These are phyloP conservation scores for Astyanax mexicanus DNA, from an alignment of 2,797 vertebrate species.

Conservation along the genomic window DNA sequence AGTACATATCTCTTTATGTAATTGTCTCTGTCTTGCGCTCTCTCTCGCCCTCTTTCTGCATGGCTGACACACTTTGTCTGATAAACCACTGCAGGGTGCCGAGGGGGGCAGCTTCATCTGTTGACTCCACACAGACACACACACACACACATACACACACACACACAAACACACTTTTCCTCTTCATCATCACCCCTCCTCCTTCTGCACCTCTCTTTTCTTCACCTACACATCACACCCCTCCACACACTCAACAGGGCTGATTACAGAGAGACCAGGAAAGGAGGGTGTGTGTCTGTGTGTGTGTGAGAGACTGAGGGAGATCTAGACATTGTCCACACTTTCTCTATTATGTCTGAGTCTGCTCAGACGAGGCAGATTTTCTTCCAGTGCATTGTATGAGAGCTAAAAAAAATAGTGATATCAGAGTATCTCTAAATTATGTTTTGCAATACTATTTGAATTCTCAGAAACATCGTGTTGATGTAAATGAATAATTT, in stretches of 20 bases:
- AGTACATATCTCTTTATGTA: not conserved
- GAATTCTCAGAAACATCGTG: too few species aligned
- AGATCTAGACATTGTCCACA: slow-evolving; percentile 3
- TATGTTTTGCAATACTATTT: too few species aligned
- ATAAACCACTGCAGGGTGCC: slow-evolving; percentile 39
- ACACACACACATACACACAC: not conserved
- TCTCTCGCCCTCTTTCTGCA: slow-evolving; percentile 28
- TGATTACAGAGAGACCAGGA: slow-evolving; percentile 47
- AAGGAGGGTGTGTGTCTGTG: slow-evolving; percentile 15
- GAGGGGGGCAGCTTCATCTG: slow-evolving; percentile 38
- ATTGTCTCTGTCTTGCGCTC: not conserved
- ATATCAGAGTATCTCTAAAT: too few species aligned
- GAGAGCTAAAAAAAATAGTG: too few species aligned
- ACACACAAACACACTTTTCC: too few species aligned
- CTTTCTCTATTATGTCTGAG: not conserved
- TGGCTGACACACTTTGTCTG: slow-evolving; percentile 15
- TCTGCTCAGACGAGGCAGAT: not conserved
- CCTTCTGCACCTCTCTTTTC: not conserved
- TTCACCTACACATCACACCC: slow-evolving; percentile 12
- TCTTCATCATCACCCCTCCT: not conserved
- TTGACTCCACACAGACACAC: slow-evolving; percentile 28
- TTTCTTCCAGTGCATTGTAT: too few species aligned
- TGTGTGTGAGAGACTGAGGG: slow-evolving; percentile 18
- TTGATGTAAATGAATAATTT: too few species aligned
- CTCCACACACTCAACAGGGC: slow-evolving; percentile 32